Base-by-base conservation (phyloP, 2,113 vertebrate genomes). In the Cranoglanis bouderius region DNA sequence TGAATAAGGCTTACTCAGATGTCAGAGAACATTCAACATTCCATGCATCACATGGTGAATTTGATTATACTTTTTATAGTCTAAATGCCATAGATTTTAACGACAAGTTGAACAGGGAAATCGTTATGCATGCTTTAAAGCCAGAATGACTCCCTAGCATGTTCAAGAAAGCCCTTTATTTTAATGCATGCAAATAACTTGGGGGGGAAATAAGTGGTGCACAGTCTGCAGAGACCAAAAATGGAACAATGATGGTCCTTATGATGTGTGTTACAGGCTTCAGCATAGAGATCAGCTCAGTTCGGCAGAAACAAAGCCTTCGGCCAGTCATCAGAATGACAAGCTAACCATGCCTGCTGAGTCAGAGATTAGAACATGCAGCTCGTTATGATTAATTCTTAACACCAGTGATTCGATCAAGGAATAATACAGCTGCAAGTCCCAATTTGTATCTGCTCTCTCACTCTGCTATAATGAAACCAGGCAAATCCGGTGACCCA, bases 171-270 rank as follows among this genome's bases (percentile, higher is more conserved):
- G 85, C 5, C 57, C 49, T 70, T 88, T 77, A 87, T 89, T 90
- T 78, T 57, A 77, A 85, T 85, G 26, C 19, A 91, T 91, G 89
- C 61, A 89, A 91, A 90, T 91, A 35, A 86, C 77, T 65, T 88
- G 12, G 70, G 46, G 70, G 46, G 84, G 40, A 55, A 24, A 61
- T 53, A 77, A 88, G 80, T 61, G 32, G 70, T 29, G 24, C 0
- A n/a, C 63, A 78, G 74, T 70, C 57, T 63, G 63, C 29, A 6
- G 26, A 51, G 35, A 38, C 74, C 86, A 88, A 78, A 89, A 86
- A 55, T 3, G 86, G 77, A 84, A 89, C 86, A 91, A 91, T 85
- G 49, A 24, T n/a, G 26, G 19, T 35, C 67, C 75, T 85, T 91
- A 51, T 91, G 88, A 40, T 49, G 61, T 13, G 72, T 74, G 26